A percentile compares a stretch with the other conserved stretches of the same genome.
Evolutionary conservation across 2,113 vertebrate genomes (phyloP).

Genomic region (Rynchops niger): DNA sequence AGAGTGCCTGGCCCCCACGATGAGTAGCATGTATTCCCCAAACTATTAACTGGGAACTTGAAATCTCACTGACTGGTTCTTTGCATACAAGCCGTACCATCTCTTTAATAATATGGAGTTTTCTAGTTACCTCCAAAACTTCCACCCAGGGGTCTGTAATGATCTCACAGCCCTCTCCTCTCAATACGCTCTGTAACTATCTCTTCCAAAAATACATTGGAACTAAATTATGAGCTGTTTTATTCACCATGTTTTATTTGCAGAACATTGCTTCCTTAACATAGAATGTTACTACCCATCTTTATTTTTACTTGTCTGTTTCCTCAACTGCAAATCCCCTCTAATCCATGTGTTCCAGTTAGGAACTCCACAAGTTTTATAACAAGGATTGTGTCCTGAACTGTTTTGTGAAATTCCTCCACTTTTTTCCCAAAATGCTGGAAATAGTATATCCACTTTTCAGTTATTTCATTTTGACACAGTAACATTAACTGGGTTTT

Average conservation of each 20-base stretch:
- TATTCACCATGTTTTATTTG: neutral
- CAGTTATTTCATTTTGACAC: neutral
- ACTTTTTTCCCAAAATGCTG: neutral
- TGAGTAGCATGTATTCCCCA: neutral
- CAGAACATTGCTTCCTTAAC: neutral
- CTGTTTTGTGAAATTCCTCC: neutral
- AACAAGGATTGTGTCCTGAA: neutral
- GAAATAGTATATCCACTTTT: neutral
- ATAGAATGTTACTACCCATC: neutral
- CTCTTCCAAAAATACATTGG: neutral
- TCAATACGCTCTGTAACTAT: neutral
- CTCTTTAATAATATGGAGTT: neutral
- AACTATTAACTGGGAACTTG: neutral
- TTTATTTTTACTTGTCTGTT: neutral
- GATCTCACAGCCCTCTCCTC: neutral
- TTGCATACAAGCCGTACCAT: neutral
- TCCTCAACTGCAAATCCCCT: neutral
- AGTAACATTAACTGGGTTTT: neutral
- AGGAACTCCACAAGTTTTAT: neutral
- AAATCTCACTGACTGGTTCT: neutral
- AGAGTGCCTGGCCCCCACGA: neutral
- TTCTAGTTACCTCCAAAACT: neutral
- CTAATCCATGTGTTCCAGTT: neutral
- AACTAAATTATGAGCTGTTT: neutral
- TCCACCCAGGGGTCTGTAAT: neutral